Evolutionary conservation across 2,888 invertebrate species (phyloP).

Genomic region (Dryomyza anilis): DNA sequence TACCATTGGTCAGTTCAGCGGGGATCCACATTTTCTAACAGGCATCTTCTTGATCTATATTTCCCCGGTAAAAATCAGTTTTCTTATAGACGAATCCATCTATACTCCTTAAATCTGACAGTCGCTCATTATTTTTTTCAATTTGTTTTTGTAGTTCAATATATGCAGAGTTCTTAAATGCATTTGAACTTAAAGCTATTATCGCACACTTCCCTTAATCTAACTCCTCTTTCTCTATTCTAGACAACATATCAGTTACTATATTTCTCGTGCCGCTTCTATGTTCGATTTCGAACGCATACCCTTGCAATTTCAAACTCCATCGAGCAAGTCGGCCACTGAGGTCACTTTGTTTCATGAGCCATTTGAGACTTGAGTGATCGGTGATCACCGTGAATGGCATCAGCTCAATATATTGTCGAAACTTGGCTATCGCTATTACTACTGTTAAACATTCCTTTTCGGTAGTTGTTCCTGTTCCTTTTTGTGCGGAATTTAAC

Average conservation of each 20-base stretch:
- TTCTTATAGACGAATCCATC: neutral
- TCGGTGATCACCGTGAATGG: conserved; percentile 24
- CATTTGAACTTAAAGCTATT: neutral
- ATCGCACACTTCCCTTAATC: neutral
- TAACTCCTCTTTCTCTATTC: neutral
- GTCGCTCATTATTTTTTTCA: too few species aligned
- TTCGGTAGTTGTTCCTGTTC: conserved; percentile 12
- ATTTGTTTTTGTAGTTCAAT: neutral
- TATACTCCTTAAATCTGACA: neutral
- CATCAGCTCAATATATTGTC: conserved; percentile 28
- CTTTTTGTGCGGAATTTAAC: neutral
- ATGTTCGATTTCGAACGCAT: conserved; percentile 34
- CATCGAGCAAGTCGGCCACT: conserved; percentile 38
- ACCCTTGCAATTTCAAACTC: conserved; percentile 39
- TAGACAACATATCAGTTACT: conserved; percentile 40
- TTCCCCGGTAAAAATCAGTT: neutral
- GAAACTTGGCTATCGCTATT: conserved; percentile 23
- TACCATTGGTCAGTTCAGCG: neutral
- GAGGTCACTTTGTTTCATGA: conserved; percentile 18
- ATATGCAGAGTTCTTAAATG: neutral
- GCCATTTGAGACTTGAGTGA: conserved; percentile 21
- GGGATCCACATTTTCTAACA: neutral
- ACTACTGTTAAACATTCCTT: conserved; percentile 18
- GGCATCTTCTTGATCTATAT: neutral
- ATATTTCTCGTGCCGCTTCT: conserved; percentile 38